Evolutionary conservation across 2,888 invertebrate genomes (phyloP).

Genomic region (Agonum fuliginosum): DNA sequence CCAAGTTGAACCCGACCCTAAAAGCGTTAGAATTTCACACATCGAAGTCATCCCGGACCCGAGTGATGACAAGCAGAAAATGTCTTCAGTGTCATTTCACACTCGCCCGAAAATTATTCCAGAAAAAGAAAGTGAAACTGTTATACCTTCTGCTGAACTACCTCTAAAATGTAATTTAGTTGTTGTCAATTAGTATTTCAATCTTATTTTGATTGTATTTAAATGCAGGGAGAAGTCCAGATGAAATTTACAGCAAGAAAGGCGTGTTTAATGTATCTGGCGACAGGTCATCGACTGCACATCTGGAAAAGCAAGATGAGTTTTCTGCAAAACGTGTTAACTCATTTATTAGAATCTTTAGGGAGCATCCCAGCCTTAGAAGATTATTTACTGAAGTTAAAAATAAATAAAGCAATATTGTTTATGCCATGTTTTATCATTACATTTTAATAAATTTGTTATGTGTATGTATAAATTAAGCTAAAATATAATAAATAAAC

Average conservation of each 20-base stretch:
- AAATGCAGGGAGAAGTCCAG: not conserved
- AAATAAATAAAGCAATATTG: constrained; percentile 4
- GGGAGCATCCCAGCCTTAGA: constrained; percentile 2
- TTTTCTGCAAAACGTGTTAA: not conserved
- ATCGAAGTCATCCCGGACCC: constrained; percentile 18
- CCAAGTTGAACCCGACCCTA: not conserved
- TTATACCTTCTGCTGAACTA: not conserved
- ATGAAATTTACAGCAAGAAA: not conserved
- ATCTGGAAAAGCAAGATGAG: constrained; percentile 15
- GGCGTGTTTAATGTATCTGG: not conserved
- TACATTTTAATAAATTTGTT: too few relatives aligned
- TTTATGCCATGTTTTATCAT: not conserved
- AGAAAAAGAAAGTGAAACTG: not conserved
- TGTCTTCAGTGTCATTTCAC: too few relatives aligned
- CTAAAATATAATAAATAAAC: too few relatives aligned
- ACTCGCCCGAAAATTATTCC: constrained; percentile 42
- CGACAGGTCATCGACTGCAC: not conserved
- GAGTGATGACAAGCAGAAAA: too few relatives aligned
- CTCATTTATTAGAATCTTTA: constrained; percentile 4
- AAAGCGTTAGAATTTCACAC: constrained; percentile 9
- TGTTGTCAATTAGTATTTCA: not conserved
- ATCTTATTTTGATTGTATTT: not conserved
- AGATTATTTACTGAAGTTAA: constrained; percentile 21
- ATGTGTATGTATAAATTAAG: too few relatives aligned
- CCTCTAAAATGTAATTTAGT: constrained; percentile 13